Percentiles rank a stretch among this genome's conserved stretches.
These are phyloP conservation scores for Centrocercus urophasianus DNA, from an alignment of 2,113 vertebrate genomes.

Conservation along the genomic window DNA sequence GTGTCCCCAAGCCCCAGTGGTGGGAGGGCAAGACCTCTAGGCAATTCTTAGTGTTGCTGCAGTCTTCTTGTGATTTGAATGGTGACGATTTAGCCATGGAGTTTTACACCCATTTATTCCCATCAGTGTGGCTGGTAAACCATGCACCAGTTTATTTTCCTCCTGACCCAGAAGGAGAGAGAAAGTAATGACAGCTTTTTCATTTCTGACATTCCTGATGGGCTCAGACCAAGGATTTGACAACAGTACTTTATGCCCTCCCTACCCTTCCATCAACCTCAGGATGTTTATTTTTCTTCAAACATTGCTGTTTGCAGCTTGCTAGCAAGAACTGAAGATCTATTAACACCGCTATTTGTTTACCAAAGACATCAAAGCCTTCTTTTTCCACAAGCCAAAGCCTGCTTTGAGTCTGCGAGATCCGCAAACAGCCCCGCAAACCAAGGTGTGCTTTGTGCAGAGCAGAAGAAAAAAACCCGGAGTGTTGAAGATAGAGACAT, in stretches of 20 bases:
- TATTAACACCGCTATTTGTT: slow-evolving; percentile 55
- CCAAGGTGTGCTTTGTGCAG: not conserved
- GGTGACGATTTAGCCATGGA: not conserved
- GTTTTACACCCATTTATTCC: not conserved
- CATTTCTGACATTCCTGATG: not conserved
- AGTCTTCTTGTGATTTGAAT: not conserved
- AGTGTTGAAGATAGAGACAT: not conserved
- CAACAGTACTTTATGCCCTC: not conserved
- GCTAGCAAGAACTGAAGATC: slow-evolving; percentile 33
- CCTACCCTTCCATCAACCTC: slow-evolving; percentile 50
- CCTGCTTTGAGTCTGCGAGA: not conserved
- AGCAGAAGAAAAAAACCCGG: not conserved
- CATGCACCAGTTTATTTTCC: not conserved
- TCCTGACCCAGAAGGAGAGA: not conserved
- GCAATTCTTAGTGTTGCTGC: not conserved
- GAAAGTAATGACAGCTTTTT: not conserved
- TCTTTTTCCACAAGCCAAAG: not conserved
- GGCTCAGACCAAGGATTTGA: not conserved
- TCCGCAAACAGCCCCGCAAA: not conserved
- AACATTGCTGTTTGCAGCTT: slow-evolving; percentile 37
- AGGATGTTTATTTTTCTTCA: slow-evolving; percentile 52
- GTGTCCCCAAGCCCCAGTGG: rapidly evolving
- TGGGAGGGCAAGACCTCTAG: not conserved
- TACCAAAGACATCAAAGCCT: slow-evolving; percentile 56
- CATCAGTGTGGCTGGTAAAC: not conserved